These are phyloP conservation scores for Madoqua kirkii DNA, from an alignment of 2,113 vertebrate genomes.

Conservation along the genomic window DNA sequence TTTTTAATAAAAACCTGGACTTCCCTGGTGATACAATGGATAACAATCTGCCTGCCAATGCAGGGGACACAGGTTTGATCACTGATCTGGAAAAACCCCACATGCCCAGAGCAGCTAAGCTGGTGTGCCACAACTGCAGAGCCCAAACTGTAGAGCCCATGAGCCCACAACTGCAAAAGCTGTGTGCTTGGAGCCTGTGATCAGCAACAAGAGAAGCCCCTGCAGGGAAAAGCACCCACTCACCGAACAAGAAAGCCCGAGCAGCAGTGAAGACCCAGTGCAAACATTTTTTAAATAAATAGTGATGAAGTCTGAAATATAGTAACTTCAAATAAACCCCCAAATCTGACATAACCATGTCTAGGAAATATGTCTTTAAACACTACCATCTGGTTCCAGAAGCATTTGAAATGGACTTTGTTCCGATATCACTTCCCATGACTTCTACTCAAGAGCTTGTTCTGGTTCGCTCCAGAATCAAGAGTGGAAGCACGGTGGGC, in stretches of 20 bases:
- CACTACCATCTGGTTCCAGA: neutral
- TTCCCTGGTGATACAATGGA: neutral
- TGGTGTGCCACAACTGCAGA: neutral
- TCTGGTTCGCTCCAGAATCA: neutral
- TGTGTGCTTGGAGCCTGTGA: neutral
- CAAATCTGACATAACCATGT: neutral
- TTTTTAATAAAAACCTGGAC: neutral
- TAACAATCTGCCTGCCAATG: neutral
- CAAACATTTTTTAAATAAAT: neutral
- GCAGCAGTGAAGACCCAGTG: neutral
- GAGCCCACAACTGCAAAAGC: neutral
- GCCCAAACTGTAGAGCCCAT: neutral
- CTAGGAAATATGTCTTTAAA: neutral
- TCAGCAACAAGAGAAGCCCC: neutral
- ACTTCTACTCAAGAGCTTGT: neutral
- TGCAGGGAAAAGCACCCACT: neutral
- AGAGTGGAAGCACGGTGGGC: neutral
- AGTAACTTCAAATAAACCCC: neutral
- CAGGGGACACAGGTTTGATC: neutral
- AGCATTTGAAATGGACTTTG: neutral
- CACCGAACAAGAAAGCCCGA: fast-evolving
- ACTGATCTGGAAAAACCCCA: fast-evolving
- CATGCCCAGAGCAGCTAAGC: neutral
- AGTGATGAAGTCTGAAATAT: neutral
- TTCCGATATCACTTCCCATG: neutral